Evolutionary conservation across 1,140 invertebrate species (phyloP).

Genomic region (Aphidius ervi): DNA sequence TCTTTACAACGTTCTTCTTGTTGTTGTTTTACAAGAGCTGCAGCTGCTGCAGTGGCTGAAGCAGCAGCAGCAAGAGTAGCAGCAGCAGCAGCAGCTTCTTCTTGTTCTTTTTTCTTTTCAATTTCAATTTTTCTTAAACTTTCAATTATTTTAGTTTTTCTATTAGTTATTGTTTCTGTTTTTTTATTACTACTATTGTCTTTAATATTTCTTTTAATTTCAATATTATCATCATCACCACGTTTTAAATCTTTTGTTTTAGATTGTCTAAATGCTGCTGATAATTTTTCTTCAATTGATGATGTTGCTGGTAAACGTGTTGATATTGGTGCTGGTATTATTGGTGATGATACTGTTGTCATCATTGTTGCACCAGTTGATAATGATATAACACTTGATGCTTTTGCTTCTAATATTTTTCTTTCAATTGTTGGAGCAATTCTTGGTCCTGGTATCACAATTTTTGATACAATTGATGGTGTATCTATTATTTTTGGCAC

Average conservation of each 20-base stretch:
- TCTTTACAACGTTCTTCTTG: conserved; percentile 22
- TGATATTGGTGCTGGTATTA: conserved; percentile 42
- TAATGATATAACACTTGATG: not conserved
- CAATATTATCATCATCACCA: conserved; percentile 20
- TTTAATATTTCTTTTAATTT: not conserved
- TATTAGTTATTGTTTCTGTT: no score
- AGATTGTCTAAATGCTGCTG: conserved; percentile 38
- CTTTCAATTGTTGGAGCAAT: conserved; percentile 9
- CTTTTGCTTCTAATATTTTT: conserved; percentile 6
- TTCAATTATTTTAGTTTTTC: no score
- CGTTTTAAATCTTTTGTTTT: conserved; percentile 24
- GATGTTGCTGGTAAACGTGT: conserved; percentile 47
- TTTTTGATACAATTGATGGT: not conserved
- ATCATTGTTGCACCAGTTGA: no score
- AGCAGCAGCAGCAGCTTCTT: not conserved
- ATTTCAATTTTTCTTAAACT: not conserved
- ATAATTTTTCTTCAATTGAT: conserved; percentile 49
- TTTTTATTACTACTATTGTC: no score
- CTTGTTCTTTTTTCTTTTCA: not conserved
- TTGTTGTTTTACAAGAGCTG: not conserved
- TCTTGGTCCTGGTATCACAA: not conserved
- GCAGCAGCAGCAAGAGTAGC: not conserved
- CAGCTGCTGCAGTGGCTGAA: not conserved
- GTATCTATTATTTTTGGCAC: not conserved
- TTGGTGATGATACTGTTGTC: not conserved